phyloP scores from a whole-genome alignment of 2,888 invertebrate species.

The Leptinotarsa peninsularis region DNA sequence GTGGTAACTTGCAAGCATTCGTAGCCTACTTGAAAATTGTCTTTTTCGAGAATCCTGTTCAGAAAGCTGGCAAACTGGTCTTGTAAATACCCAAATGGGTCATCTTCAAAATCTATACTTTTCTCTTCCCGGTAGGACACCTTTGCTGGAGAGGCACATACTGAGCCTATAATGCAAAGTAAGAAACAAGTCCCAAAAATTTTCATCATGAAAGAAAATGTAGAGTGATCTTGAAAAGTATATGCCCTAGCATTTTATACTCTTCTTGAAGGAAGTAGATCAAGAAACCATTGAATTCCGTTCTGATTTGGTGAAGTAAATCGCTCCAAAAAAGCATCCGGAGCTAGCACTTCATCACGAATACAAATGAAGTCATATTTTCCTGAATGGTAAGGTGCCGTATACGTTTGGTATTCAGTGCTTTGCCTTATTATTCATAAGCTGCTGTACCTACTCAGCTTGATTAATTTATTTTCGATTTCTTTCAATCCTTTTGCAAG shows the following conservation, averaged over 20 bases:
- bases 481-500: constrained; percentile 23
- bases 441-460: constrained; percentile 11
- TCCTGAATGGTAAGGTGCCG: constrained; percentile 11
- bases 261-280: constrained; percentile 5
- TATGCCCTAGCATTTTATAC: constrained; percentile 32
- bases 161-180: constrained; percentile 38
- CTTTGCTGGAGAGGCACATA: constrained; percentile 51
- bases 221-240: not conserved
- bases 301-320: constrained; percentile 20
- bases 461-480: constrained; percentile 30
- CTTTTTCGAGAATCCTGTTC: constrained; percentile 83
- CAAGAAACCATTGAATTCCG: constrained; percentile 11
- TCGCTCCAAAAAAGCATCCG: constrained; percentile 25
- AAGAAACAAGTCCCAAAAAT: constrained; percentile 34
- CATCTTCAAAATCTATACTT: constrained; percentile 75
- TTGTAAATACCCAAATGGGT: constrained; percentile 77
- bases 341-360: constrained; percentile 20
- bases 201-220: constrained; percentile 34
- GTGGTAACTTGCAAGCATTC: not conserved
- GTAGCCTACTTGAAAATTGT: constrained; percentile 64
- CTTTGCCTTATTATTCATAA: constrained; percentile 31
- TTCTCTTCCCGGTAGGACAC: constrained; percentile 58
- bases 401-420: constrained; percentile 31
- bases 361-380: constrained; percentile 28
- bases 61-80: constrained; percentile 70